phyloP scores from a whole-genome alignment of 2,888 invertebrate genomes.

The Aleiodes leptofemur region DNA sequence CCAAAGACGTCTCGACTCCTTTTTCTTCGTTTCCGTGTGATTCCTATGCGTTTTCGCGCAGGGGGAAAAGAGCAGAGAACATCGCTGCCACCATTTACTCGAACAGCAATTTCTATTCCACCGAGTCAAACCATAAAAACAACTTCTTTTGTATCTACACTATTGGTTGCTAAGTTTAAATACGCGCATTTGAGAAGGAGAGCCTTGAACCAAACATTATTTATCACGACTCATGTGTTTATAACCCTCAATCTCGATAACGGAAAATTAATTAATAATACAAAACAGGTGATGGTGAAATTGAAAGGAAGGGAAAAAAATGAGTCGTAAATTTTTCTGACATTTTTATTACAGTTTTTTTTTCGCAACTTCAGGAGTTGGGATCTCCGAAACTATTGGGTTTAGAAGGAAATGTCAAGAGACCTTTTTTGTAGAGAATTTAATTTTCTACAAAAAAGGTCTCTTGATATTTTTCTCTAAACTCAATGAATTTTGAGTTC shows the following conservation, averaged over 20 bases:
- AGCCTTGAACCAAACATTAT: slow-evolving; percentile 16
- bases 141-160: slow-evolving; percentile 50
- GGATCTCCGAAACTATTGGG: too few relatives aligned
- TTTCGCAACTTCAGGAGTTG: too few relatives aligned
- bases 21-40: neutral
- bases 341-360: neutral
- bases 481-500: too few relatives aligned
- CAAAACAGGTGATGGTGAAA: slow-evolving; percentile 13
- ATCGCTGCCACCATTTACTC: slow-evolving; percentile 45
- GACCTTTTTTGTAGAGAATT: too few relatives aligned
- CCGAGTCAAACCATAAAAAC: slow-evolving; percentile 71
- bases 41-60: slow-evolving; percentile 53
- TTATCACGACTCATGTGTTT: slow-evolving; percentile 11
- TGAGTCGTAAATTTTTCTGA: slow-evolving; percentile 4
- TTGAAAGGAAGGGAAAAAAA: neutral
- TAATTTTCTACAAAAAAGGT: too few relatives aligned
- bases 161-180: slow-evolving; percentile 13
- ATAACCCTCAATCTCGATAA: slow-evolving; percentile 19
- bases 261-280: slow-evolving; percentile 23
- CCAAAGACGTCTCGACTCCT: too few relatives aligned
- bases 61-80: slow-evolving; percentile 40
- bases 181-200: slow-evolving; percentile 20
- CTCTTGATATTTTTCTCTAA: too few relatives aligned
- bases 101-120: slow-evolving; percentile 72
- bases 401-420: too few relatives aligned